Conservation (phyloP, 2,797 vertebrate species). For the Bradypodion pumilum region DNA sequence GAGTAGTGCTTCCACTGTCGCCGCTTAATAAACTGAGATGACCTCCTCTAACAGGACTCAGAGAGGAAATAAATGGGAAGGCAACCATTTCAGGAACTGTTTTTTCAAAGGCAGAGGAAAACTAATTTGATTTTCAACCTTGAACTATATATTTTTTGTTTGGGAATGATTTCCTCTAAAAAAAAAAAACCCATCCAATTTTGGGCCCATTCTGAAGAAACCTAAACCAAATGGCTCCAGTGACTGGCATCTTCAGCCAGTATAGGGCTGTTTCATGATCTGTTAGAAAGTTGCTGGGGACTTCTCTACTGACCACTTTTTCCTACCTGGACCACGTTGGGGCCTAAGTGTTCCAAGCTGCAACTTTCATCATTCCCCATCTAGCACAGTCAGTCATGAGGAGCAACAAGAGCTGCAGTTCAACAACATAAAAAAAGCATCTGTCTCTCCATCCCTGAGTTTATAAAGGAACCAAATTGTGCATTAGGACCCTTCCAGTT, state of each 20-base stretch:
- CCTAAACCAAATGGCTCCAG: not conserved
- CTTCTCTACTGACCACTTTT: not conserved
- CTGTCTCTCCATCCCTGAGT: not conserved
- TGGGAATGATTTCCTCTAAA: not conserved
- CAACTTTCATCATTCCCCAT: not conserved
- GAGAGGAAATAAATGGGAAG: not conserved
- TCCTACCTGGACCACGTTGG: not conserved
- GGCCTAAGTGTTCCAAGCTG: not conserved
- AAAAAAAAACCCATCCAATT: not conserved
- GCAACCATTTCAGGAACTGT: conserved; percentile 8
- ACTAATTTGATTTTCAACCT: not conserved
- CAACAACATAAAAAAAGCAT: not conserved
- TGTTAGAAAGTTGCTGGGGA: not conserved
- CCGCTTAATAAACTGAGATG: conserved; percentile 22
- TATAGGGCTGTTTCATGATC: not conserved
- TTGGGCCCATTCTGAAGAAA: not conserved
- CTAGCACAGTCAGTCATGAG: too few species aligned
- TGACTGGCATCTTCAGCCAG: not conserved
- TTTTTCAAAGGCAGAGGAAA: not conserved
- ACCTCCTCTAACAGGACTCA: not conserved
- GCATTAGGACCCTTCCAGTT: not conserved
- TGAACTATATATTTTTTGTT: not conserved
- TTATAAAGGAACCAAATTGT: not conserved
- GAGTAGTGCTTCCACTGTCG: conserved; percentile 21
- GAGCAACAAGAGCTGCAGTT: not conserved